Conservation (phyloP, 1,140 invertebrate genomes). For the Protaetia brevitarsis region DNA sequence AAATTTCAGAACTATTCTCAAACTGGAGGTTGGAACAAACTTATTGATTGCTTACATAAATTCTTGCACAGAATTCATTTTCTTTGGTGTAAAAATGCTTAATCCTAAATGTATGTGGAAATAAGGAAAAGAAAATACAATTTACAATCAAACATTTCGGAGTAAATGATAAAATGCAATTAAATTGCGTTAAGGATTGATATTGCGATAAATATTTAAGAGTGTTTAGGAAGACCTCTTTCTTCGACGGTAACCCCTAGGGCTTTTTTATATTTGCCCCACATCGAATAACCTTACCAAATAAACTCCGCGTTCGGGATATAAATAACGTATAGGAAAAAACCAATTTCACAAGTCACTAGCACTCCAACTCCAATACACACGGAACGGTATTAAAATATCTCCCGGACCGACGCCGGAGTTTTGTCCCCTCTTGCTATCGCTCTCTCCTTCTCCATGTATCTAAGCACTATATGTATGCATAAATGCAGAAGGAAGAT, state of each 20-base stretch:
- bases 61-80: no score
- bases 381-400: background rate
- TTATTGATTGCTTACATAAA: no score
- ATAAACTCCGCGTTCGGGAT: slow-evolving; percentile 5
- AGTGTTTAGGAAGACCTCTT: background rate
- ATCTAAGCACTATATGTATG: background rate
- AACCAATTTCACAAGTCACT: slow-evolving; percentile 16
- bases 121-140: no score
- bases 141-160: no score
- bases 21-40: no score
- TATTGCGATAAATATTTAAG: slow-evolving; percentile 9
- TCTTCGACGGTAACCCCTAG: background rate
- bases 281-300: slow-evolving; percentile 14
- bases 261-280: slow-evolving; percentile 11
- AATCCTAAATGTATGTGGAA: no score
- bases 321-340: slow-evolving; percentile 17
- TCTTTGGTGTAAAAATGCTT: no score
- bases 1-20: no score
- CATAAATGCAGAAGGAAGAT: slow-evolving; percentile 1
- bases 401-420: background rate
- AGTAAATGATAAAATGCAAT: no score
- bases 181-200: slow-evolving; percentile 12
- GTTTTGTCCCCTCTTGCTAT: background rate
- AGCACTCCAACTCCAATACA: slow-evolving; percentile 5
- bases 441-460: background rate